phyloP scores from a whole-genome alignment of 2,113 vertebrate species.

The Scolopax mira region DNA sequence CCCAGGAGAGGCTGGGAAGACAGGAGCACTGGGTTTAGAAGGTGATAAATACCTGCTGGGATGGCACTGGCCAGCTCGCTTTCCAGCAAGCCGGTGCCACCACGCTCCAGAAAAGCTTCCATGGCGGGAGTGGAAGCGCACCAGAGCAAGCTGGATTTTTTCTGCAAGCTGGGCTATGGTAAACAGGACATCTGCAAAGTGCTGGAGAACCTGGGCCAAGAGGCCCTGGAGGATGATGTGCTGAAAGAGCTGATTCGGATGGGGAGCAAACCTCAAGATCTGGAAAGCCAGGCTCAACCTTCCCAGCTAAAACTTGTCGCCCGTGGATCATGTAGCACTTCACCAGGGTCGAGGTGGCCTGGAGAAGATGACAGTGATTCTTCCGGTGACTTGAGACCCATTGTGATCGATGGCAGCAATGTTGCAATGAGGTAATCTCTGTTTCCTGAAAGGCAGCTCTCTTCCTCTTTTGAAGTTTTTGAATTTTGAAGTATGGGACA shows the following conservation, averaged over 20 bases:
- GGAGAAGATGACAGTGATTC: constrained; percentile 11
- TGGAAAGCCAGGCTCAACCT: background rate
- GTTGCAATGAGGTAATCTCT: constrained; percentile 89
- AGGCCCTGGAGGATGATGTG: constrained; percentile 88
- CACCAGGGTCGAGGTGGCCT: background rate
- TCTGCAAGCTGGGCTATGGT: constrained; percentile 87
- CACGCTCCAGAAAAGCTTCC: background rate
- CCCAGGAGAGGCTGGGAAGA: background rate
- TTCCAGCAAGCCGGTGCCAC: background rate
- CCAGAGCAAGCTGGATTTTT: constrained; percentile 83
- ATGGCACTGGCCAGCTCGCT: background rate
- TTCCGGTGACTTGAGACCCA: constrained; percentile 69
- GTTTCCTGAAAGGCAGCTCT: background rate
- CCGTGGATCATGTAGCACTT: constrained; percentile 67
- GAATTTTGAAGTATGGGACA: background rate
- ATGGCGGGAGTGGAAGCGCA: constrained; percentile 62
- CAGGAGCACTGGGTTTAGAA: background rate
- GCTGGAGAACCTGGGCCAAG: constrained; percentile 79
- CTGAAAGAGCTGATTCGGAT: constrained; percentile 88
- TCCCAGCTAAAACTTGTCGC: constrained; percentile 69
- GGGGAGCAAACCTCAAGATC: constrained; percentile 69
- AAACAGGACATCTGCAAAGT: constrained; percentile 81
- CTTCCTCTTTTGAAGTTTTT: background rate
- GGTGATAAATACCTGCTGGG: background rate
- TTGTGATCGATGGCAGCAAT: constrained; percentile 92